Evolutionary conservation across 2,797 vertebrate genomes (phyloP), one percentile per base, ranked within the genome.

Genomic region (Melanotaenia boesemani): DNA sequence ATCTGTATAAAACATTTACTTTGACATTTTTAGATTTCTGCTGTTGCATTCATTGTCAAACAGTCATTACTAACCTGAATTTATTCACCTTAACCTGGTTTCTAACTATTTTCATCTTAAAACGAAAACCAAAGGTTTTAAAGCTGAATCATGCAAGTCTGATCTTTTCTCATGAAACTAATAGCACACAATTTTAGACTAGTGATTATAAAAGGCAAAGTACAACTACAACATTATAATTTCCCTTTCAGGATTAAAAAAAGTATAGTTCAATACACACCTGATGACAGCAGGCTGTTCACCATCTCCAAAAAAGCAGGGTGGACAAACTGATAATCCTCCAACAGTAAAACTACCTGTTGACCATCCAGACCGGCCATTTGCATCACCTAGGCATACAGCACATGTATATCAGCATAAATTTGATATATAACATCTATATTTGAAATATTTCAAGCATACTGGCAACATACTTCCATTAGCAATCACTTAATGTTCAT

Each of bases 251-350:
- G 3, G 8, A n/a, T 50, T 3, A 50, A 50, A 22, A 22, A 11
- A 50, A 50, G 20, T n/a, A 48, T n/a, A 48, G 18, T 20, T 69
- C 7, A 69, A 44, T 30, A 73, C 74, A 75, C 70, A 96, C 98
- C 98, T 92, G 98, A 99, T 70, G 97, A 98, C 41, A 99, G 88
- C 59, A 99, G 94, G 84, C 98, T 99, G 89, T 99, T 99, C 78
- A 99, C 92, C 97, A 99, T 99, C 92, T 99, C 98, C 75, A 99
- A 90, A 85, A 99, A 99, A 0, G 94, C 81, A 12, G 95, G 89
- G 61, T 97, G 95, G 37, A 99, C 94, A 89, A 99, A 97, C 84
- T 99, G 98, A 87, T 98, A 96, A 80, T 99, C 98, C 82, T 99
- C 98, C 0, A 99, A 93, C 60, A 99, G 89, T 3, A 99, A 83